phyloP scores from a whole-genome alignment of 2,888 invertebrate species.

The Abrostola tripartita region DNA sequence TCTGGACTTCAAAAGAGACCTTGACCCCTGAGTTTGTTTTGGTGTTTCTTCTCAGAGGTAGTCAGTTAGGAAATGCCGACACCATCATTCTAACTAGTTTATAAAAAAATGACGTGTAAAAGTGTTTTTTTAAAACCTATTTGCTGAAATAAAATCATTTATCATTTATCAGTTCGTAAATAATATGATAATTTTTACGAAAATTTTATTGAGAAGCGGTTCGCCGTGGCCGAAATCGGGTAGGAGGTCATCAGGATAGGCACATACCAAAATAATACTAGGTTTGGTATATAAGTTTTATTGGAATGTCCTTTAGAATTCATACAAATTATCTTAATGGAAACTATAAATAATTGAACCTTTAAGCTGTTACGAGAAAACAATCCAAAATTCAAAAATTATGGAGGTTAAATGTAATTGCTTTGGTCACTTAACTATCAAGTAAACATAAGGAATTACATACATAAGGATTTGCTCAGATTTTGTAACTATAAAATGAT shows the following conservation, averaged over 20 bases:
- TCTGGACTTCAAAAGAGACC: too few relatives aligned
- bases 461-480: constrained; percentile 34
- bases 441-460: constrained; percentile 35
- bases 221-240: background rate
- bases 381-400: constrained; percentile 65
- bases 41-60: too few relatives aligned
- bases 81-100: too few relatives aligned
- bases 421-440: constrained; percentile 72
- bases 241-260: background rate
- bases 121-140: too few relatives aligned
- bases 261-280: constrained; percentile 54
- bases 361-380: constrained; percentile 59
- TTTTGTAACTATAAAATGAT: constrained; percentile 24
- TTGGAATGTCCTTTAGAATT: constrained; percentile 84
- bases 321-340: constrained; percentile 69
- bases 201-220: too few relatives aligned
- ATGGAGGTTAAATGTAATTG: constrained; percentile 75
- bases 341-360: constrained; percentile 67
- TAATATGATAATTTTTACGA: too few relatives aligned
- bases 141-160: too few relatives aligned
- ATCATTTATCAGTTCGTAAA: too few relatives aligned
- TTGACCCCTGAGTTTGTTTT: too few relatives aligned
- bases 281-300: constrained; percentile 76
- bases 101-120: too few relatives aligned
- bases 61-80: too few relatives aligned